Percentiles rank a stretch among this genome's conserved stretches.
These are phyloP conservation scores for Avahi laniger DNA, from an alignment of 2,797 vertebrate species.

Conservation along the genomic window DNA sequence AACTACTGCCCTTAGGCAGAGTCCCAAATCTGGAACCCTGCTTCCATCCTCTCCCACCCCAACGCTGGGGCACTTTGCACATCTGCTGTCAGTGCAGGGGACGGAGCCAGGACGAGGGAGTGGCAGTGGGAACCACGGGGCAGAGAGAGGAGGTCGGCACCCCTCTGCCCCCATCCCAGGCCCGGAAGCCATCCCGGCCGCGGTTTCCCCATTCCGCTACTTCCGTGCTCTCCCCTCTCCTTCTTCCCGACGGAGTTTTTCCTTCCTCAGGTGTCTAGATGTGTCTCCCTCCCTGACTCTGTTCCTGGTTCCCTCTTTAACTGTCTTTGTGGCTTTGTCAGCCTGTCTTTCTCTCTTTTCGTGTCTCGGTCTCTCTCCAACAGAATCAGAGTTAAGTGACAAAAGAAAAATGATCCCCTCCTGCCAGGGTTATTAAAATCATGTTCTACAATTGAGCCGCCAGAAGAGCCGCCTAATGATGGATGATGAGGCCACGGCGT, in stretches of 20 bases:
- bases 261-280: not conserved
- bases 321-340: not conserved
- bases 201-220: not conserved
- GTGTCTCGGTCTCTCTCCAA: constrained; percentile 65
- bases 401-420: constrained; percentile 87
- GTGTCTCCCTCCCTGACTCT: not conserved
- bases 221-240: not conserved
- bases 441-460: constrained; percentile 86
- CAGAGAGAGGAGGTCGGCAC: not conserved
- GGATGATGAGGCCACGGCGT: constrained; percentile 84
- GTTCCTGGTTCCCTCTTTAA: not conserved
- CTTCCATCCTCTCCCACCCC: not conserved
- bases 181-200: not conserved
- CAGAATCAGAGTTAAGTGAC: constrained; percentile 82
- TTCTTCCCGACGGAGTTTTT: not conserved
- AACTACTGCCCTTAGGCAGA: not conserved
- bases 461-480: constrained; percentile 85
- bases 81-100: too few relatives aligned
- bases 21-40: too few relatives aligned
- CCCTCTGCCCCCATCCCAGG: not conserved
- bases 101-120: rapidly evolving
- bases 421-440: constrained; percentile 89
- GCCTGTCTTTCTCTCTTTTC: constrained; percentile 58
- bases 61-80: not conserved
- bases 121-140: rapidly evolving